phyloP scores from a whole-genome alignment of 2,888 invertebrate genomes.

The Trichogramma dendrolimi region DNA sequence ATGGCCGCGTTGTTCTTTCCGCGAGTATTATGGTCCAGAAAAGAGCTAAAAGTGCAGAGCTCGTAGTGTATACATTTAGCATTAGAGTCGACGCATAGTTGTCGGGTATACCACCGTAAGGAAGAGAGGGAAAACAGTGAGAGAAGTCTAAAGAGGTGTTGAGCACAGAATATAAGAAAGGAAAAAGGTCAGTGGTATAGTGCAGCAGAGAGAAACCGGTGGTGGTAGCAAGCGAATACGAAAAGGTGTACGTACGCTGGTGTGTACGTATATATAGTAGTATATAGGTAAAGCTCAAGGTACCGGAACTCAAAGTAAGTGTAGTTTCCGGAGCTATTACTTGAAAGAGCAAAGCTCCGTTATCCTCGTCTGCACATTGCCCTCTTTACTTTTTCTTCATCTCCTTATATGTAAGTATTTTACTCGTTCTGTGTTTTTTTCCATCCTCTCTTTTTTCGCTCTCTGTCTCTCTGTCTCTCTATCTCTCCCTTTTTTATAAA shows the following conservation, averaged over 20 bases:
- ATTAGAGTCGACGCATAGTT: constrained; percentile 6
- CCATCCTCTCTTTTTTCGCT: constrained; percentile 10
- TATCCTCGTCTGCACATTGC: constrained; percentile 33
- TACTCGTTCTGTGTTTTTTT: constrained; percentile 2
- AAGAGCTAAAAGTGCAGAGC: constrained; percentile 25
- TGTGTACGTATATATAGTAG: not conserved
- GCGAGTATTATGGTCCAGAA: constrained; percentile 16
- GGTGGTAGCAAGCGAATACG: not conserved
- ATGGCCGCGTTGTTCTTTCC: constrained; percentile 29
- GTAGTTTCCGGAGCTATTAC: constrained; percentile 47
- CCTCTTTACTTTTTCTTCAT: constrained; percentile 23
- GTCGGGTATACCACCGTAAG: not conserved
- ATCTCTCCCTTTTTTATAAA: not conserved
- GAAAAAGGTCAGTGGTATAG: not conserved
- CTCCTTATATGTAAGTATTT: constrained; percentile 12
- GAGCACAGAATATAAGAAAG: not conserved
- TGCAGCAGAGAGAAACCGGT: not conserved
- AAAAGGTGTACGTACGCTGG: not conserved
- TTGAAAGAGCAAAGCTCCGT: constrained; percentile 35
- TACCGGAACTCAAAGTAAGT: constrained; percentile 44
- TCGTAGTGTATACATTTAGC: not conserved
- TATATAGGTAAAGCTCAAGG: constrained; percentile 34
- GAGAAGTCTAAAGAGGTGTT: not conserved
- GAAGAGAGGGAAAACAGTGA: not conserved
- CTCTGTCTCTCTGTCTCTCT: not conserved